Conservation (phyloP, 2,888 invertebrate species). For the Sphinx pinastri region DNA sequence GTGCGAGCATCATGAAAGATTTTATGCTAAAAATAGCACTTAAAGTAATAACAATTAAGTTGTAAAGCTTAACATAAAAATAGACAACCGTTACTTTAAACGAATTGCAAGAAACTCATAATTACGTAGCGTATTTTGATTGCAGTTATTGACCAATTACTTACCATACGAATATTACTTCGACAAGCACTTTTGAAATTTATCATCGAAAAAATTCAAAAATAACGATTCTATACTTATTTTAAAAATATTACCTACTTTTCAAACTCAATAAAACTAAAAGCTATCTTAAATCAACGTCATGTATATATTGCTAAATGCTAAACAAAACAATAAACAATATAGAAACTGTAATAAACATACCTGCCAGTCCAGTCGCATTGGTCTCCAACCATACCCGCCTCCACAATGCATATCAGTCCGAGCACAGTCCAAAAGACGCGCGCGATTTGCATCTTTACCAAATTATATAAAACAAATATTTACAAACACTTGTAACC, state of each 20-base stretch:
- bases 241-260: no score
- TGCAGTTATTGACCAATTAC: constrained; percentile 13
- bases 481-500: constrained; percentile 39
- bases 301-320: not conserved
- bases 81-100: not conserved
- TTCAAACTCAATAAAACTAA: no score
- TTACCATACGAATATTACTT: not conserved
- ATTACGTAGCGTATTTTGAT: not conserved
- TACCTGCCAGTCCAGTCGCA: constrained; percentile 89
- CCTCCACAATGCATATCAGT: constrained; percentile 72
- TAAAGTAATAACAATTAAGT: not conserved
- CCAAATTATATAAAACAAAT: constrained; percentile 32
- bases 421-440: constrained; percentile 73
- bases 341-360: constrained; percentile 56
- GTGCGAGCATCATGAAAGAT: not conserved
- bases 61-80: not conserved
- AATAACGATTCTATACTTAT: not conserved
- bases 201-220: not conserved
- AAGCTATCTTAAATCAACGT: not conserved
- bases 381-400: constrained; percentile 86
- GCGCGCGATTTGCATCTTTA: constrained; percentile 61
- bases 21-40: not conserved
- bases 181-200: not conserved
- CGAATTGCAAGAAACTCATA: constrained; percentile 3
- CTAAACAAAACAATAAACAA: constrained; percentile 27